Percentiles rank a stretch among this genome's conserved stretches.
Evolutionary conservation across 2,888 invertebrate species (phyloP).

Genomic region (Ormyrus pomaceus): DNA sequence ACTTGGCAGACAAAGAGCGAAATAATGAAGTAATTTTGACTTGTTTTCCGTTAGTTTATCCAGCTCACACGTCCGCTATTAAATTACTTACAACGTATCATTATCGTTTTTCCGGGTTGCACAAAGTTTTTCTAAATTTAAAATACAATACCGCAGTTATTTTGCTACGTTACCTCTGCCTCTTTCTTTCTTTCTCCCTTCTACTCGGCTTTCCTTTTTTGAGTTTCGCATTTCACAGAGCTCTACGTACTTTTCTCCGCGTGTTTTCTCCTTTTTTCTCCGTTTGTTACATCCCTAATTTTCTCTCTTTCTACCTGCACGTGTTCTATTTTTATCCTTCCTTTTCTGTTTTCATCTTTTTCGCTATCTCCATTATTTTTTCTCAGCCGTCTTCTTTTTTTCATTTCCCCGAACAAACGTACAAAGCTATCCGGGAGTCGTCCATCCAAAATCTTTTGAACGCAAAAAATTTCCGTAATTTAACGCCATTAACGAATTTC

Average conservation of each 20-base stretch:
- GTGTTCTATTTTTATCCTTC: constrained; percentile 42
- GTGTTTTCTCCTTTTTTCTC: constrained; percentile 9
- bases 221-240: constrained; percentile 10
- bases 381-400: constrained; percentile 5
- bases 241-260: constrained; percentile 7
- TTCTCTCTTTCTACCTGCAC: constrained; percentile 42
- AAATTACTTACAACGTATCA: constrained; percentile 40
- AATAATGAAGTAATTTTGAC: constrained; percentile 36
- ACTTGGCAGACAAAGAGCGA: not conserved
- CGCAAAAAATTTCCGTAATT: no score
- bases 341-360: not conserved
- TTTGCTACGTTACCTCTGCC: constrained; percentile 19
- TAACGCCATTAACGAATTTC: no score
- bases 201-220: constrained; percentile 17
- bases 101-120: constrained; percentile 32
- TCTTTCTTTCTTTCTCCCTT: not conserved
- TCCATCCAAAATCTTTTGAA: no score
- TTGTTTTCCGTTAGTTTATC: constrained; percentile 14
- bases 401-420: constrained; percentile 1
- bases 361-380: constrained; percentile 13
- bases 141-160: constrained; percentile 18
- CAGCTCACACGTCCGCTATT: not conserved
- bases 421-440: not conserved
- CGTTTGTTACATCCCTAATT: constrained; percentile 51
- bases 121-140: constrained; percentile 39